These are phyloP conservation scores for Beris chalybata DNA, from an alignment of 2,888 invertebrate species.

Conservation along the genomic window DNA sequence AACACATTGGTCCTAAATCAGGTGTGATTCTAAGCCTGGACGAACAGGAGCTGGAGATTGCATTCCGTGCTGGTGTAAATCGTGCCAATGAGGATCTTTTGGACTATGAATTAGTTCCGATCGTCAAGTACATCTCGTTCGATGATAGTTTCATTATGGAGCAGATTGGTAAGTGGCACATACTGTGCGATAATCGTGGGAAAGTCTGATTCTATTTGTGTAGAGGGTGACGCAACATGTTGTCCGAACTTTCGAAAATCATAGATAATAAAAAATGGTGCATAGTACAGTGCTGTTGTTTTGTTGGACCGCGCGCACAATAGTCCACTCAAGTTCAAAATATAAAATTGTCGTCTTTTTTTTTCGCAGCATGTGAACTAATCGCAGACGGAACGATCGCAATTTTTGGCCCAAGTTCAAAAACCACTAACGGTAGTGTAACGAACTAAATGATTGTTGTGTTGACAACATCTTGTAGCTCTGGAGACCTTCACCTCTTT, in stretches of 20 bases:
- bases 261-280: no score
- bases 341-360: background rate
- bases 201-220: no score
- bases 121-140: conserved; percentile 20
- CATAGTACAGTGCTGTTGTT: no score
- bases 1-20: conserved; percentile 34
- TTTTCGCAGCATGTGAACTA: conserved; percentile 64
- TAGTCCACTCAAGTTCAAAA: no score
- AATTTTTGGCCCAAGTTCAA: conserved; percentile 68
- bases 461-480: background rate
- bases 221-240: no score
- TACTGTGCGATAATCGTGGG: background rate
- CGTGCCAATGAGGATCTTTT: conserved; percentile 51
- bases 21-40: conserved; percentile 60
- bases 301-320: no score
- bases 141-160: conserved; percentile 21
- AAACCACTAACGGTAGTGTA: conserved; percentile 22
- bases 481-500: background rate
- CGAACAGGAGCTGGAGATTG: conserved; percentile 62
- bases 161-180: conserved; percentile 17
- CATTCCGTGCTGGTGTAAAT: conserved; percentile 61
- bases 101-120: conserved; percentile 22
- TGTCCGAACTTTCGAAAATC: no score
- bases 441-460: background rate
- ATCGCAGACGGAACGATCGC: conserved; percentile 69